Evolutionary conservation across 1,140 invertebrate species (phyloP).

Genomic region (Drosophila miranda): DNA sequence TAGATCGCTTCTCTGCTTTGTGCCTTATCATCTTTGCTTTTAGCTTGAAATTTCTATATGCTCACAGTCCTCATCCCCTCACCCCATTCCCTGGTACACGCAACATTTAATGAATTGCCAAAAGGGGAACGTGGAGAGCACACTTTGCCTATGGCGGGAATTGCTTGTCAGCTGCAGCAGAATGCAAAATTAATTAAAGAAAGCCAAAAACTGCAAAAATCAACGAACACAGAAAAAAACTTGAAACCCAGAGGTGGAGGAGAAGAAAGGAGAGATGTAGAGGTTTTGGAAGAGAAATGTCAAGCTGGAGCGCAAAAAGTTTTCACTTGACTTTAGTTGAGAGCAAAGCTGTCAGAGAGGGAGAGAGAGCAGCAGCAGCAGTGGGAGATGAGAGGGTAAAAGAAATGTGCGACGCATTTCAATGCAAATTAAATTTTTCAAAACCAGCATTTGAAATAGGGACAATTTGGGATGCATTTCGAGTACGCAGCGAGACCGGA

Average conservation of each 20-base stretch:
- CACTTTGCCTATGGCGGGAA: conserved; percentile 30
- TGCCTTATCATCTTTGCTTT: conserved; percentile 54
- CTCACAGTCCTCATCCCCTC: neutral
- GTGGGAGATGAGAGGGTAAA: neutral
- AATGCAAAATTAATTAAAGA: conserved; percentile 76
- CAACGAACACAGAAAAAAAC: conserved; percentile 11
- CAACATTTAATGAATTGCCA: conserved; percentile 64
- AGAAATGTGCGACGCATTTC: conserved; percentile 65
- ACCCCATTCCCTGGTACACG: conserved; percentile 37
- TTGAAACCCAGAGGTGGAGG: conserved; percentile 17
- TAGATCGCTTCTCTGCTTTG: neutral
- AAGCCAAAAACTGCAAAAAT: conserved; percentile 42
- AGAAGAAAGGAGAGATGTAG: neutral
- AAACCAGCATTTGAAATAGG: conserved; percentile 68
- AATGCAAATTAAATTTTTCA: conserved; percentile 77
- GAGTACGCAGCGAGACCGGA: conserved; percentile 24
- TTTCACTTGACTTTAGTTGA: conserved; percentile 13
- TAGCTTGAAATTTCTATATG: conserved; percentile 26
- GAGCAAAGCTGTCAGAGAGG: conserved; percentile 1
- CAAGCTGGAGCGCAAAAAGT: conserved; percentile 37
- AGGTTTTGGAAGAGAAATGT: conserved; percentile 9
- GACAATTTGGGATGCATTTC: conserved; percentile 58
- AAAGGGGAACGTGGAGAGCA: conserved; percentile 15
- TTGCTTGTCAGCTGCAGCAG: conserved; percentile 65
- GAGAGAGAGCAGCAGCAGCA: conserved; percentile 1